phyloP scores from a whole-genome alignment of 2,888 invertebrate species.

The Pseudolycoriella hygida region DNA sequence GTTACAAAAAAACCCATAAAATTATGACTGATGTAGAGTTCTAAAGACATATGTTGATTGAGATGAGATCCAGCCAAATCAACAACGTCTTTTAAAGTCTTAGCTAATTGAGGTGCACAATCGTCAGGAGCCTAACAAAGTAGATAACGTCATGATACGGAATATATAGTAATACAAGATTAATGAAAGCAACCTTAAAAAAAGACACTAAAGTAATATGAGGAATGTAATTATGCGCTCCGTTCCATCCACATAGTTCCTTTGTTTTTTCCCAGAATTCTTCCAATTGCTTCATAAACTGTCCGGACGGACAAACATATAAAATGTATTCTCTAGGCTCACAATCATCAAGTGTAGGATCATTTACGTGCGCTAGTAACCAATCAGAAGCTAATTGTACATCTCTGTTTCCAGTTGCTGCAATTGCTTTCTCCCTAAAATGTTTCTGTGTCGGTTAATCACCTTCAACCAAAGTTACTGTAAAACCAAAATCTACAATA shows the following conservation, averaged over 20 bases:
- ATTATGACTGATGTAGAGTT: conserved; percentile 70
- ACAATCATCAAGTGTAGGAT: conserved; percentile 57
- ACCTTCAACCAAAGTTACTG: not conserved
- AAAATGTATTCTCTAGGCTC: conserved; percentile 71
- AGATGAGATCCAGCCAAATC: conserved; percentile 49
- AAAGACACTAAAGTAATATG: conserved; percentile 81
- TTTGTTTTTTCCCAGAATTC: conserved; percentile 66
- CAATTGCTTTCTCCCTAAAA: conserved; percentile 66
- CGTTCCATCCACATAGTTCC: conserved; percentile 65
- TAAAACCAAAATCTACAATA: not conserved
- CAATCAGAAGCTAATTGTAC: conserved; percentile 82
- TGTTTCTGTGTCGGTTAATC: not conserved
- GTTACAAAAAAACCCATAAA: conserved; percentile 84
- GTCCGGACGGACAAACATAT: conserved; percentile 70
- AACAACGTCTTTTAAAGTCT: conserved; percentile 55
- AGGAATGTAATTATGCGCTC: conserved; percentile 77
- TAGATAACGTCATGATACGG: too few species aligned
- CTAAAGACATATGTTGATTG: conserved; percentile 48
- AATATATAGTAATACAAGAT: too few species aligned
- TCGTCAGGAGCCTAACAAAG: conserved; percentile 47
- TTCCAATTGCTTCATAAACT: conserved; percentile 45
- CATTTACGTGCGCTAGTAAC: conserved; percentile 78
- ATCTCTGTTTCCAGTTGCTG: conserved; percentile 75
- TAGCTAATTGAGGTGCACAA: conserved; percentile 46
- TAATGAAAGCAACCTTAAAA: conserved; percentile 46